Conservation (phyloP, 2,113 vertebrate genomes). For the Platanista minor region DNA sequence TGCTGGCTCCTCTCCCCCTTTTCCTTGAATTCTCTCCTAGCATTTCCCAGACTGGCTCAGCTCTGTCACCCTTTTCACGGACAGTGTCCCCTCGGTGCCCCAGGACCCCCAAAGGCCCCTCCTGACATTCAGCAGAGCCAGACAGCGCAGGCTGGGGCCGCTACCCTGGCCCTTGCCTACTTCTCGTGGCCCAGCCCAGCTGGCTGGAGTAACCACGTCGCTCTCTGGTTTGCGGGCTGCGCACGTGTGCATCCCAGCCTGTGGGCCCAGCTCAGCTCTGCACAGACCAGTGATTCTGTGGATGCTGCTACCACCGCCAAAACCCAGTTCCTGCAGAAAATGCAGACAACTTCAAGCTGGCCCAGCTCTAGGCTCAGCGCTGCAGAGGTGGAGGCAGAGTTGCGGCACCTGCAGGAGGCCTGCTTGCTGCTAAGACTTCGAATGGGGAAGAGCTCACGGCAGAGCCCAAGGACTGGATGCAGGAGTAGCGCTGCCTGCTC, state of each 20-base stretch:
- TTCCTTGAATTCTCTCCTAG: neutral
- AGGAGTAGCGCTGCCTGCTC: constrained; percentile 76
- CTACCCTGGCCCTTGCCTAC: neutral
- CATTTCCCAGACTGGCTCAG: neutral
- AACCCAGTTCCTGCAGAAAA: constrained; percentile 82
- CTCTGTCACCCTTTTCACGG: neutral
- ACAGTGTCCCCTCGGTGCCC: neutral
- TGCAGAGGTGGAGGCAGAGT: constrained; percentile 76
- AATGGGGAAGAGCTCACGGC: neutral
- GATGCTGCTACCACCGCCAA: constrained; percentile 75
- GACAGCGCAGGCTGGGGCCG: neutral
- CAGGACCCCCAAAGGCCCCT: neutral
- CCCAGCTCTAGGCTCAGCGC: constrained; percentile 69
- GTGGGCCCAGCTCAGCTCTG: constrained; percentile 83
- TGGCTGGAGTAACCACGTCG: rapidly evolving
- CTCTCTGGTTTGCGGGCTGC: neutral
- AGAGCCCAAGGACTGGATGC: constrained; percentile 55
- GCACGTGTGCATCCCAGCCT: constrained; percentile 75
- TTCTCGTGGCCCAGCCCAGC: neutral
- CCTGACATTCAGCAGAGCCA: neutral
- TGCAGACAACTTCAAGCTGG: constrained; percentile 80
- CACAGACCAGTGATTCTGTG: constrained; percentile 72
- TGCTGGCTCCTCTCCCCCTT: neutral
- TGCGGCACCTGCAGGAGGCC: constrained; percentile 73
- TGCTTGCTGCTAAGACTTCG: constrained; percentile 65